phyloP scores from a whole-genome alignment of 2,797 vertebrate species.

The Australoheros facetus region DNA sequence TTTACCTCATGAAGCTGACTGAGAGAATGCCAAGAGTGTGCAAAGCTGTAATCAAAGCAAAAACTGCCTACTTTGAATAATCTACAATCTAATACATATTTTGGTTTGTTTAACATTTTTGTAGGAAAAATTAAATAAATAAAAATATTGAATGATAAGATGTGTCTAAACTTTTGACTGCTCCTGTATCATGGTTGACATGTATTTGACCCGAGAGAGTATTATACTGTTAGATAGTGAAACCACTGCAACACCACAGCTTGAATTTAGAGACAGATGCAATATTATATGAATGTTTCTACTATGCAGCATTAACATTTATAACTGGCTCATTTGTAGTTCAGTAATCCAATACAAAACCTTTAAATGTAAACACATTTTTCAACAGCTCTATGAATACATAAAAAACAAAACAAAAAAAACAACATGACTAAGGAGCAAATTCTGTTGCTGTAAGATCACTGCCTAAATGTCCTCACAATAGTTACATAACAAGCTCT shows the following conservation, averaged over 20 bases:
- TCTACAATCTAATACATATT: no score
- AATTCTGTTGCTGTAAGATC: background rate
- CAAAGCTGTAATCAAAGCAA: no score
- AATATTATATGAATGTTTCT: background rate
- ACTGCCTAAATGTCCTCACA: background rate
- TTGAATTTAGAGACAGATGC: background rate
- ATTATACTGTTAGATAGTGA: background rate
- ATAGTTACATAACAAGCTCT: background rate
- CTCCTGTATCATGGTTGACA: background rate
- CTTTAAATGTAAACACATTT: slow-evolving; percentile 36
- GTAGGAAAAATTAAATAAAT: background rate
- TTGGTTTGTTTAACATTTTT: no score
- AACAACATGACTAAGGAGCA: no score
- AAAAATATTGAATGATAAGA: no score
- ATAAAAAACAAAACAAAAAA: no score
- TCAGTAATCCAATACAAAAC: background rate
- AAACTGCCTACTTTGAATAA: no score
- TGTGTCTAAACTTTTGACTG: no score
- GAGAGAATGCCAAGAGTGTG: no score
- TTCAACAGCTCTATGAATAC: background rate
- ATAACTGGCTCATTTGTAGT: background rate
- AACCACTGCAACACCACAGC: background rate
- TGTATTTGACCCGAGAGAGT: background rate
- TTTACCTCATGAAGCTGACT: no score
- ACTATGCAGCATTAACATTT: background rate